A percentile compares a stretch with the other conserved stretches of the same genome.
phyloP scores from a whole-genome alignment of 2,797 vertebrate species.

The Glyptemys insculpta region DNA sequence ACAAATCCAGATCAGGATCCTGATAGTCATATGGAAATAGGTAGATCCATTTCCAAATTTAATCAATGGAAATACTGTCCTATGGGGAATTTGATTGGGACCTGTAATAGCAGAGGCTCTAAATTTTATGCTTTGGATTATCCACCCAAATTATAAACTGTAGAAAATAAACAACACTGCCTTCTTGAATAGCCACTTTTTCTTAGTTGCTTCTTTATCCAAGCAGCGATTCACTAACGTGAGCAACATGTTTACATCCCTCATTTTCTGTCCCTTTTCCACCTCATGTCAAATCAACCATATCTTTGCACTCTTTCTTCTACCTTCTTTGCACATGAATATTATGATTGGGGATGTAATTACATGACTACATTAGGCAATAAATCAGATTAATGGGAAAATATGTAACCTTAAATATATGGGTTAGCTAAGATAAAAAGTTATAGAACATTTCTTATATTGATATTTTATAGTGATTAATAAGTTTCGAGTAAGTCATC shows the following conservation, averaged over 20 bases:
- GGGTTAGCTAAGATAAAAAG: background rate
- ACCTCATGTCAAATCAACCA: background rate
- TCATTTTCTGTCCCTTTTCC: background rate
- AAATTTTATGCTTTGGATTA: background rate
- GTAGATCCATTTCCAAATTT: background rate
- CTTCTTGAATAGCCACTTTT: background rate
- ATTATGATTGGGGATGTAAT: background rate
- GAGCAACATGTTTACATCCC: background rate
- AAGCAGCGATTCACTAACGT: background rate
- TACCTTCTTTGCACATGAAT: background rate
- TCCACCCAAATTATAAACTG: background rate
- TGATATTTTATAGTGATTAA: background rate
- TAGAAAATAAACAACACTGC: background rate
- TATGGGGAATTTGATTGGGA: background rate
- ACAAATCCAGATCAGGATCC: background rate
- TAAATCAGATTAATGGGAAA: background rate
- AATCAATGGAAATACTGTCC: background rate
- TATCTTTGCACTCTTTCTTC: background rate
- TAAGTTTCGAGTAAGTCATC: background rate
- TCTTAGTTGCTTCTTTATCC: background rate
- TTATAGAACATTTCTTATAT: background rate
- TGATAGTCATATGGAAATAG: accelerated
- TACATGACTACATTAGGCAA: background rate
- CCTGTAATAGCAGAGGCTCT: background rate
- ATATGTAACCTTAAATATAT: background rate